phyloP scores from a whole-genome alignment of 1,140 invertebrate genomes.

The Drosophila varians region DNA sequence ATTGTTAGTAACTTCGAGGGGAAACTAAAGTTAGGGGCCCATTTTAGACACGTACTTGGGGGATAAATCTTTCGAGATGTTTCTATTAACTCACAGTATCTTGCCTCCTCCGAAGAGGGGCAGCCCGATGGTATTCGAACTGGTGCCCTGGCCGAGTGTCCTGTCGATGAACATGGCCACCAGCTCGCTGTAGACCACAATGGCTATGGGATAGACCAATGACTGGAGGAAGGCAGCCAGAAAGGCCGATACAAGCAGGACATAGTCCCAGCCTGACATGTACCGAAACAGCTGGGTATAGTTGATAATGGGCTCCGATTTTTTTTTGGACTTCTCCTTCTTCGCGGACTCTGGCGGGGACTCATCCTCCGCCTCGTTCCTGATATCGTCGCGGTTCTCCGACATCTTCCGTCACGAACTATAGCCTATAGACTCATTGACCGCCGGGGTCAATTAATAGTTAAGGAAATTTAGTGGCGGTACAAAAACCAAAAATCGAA shows the following conservation, averaged over 20 bases:
- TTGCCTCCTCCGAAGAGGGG: constrained; percentile 84
- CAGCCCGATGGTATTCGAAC: constrained; percentile 83
- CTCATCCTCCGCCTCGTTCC: constrained; percentile 15
- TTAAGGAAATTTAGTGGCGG: constrained; percentile 38
- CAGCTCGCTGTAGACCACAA: constrained; percentile 88
- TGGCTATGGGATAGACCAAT: constrained; percentile 86
- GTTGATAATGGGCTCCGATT: constrained; percentile 43
- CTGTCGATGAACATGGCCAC: constrained; percentile 87
- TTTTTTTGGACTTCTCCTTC: constrained; percentile 31
- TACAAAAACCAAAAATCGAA: constrained; percentile 34
- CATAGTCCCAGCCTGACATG: constrained; percentile 55
- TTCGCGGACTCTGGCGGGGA: constrained; percentile 1
- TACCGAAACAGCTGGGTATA: constrained; percentile 85
- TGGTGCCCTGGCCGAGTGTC: constrained; percentile 69
- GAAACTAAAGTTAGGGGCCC: neutral
- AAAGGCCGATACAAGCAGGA: constrained; percentile 84
- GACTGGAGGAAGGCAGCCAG: constrained; percentile 86
- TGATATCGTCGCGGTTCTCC: constrained; percentile 16
- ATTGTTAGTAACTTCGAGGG: neutral
- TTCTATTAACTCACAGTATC: constrained; percentile 84
- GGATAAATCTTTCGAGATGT: neutral
- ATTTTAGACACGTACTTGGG: neutral
- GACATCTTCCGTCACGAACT: constrained; percentile 45
- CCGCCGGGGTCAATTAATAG: constrained; percentile 75
- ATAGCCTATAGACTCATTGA: constrained; percentile 62